Conservation (phyloP, 2,797 vertebrate genomes). For the Diglossa cyanea region DNA sequence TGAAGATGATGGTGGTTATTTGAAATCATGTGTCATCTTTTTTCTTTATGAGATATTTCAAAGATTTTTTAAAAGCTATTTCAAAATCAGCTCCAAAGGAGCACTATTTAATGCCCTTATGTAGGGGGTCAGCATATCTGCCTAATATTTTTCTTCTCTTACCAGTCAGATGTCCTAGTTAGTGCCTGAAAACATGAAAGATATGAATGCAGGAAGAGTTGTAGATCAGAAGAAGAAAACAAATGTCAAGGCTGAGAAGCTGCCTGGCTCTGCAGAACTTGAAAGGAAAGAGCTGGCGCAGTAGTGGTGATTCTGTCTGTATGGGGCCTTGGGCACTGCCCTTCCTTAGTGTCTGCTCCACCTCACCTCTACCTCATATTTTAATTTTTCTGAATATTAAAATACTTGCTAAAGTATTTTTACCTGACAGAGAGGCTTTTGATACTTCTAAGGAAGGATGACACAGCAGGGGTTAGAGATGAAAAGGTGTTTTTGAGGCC, state of each 20-base stretch:
- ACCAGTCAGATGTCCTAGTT: not conserved
- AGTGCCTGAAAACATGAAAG: not conserved
- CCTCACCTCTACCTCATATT: not conserved
- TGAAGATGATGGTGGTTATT: not conserved
- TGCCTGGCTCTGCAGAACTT: not conserved
- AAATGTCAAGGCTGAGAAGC: not conserved
- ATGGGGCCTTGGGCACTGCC: accelerated
- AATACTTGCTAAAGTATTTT: not conserved
- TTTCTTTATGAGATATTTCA: not conserved
- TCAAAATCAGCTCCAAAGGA: not conserved
- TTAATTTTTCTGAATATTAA: not conserved
- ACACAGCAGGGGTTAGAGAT: not conserved
- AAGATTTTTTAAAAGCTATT: not conserved
- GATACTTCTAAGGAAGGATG: not conserved
- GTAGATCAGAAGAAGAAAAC: not conserved
- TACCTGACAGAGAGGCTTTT: not conserved
- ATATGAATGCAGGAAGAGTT: not conserved
- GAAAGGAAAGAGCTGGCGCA: not conserved
- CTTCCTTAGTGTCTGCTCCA: not conserved
- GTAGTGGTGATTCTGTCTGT: not conserved
- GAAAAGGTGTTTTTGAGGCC: not conserved
- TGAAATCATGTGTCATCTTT: not conserved
- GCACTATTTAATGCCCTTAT: not conserved
- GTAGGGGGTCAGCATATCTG: not conserved
- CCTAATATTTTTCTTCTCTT: not conserved